Base-by-base conservation (phyloP, 2,888 invertebrate genomes). In the Tenthredo distinguenda region DNA sequence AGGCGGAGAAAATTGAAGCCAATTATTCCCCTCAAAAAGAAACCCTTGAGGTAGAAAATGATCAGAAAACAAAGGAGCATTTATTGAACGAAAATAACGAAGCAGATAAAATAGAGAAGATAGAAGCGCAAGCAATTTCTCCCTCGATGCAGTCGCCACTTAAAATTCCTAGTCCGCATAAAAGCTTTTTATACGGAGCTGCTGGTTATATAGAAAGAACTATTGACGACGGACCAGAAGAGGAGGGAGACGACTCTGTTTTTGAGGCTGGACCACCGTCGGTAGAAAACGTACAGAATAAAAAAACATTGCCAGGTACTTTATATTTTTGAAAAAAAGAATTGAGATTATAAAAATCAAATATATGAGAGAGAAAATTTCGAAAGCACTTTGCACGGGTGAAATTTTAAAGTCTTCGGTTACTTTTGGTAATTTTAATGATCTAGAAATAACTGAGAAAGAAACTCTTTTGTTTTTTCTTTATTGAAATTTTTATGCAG, bases 181-280 rank as follows among this genome's bases (percentile, higher is more conserved):
- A 87, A 31, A 87, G 85, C 26, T 74, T 90, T 86, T 88, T 90
- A 10, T 91, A 87, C 62, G 87, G 90, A 47, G 89, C 89, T 0
- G 89, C 90, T 34, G 92, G 89, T 7, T 92, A 91, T 72, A 93
- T 91, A 58, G 92, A 91, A 86, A 90, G 91, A 86, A 92, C 90
- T 40, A 90, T 92, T 83, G 90, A 89, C 86, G 91, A 92, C 40
- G 91, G 91, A 2, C 91, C 92, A 2, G 92, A 93, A 10, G 93
- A 93, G 15, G 93, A 93, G 40, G 93, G 91, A 15, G 93, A 93
- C 74, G 93, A 93, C 86, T 93, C 92, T 21, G 92, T 93, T 71
- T 93, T 93, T 84, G 93, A 93, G 85, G 88, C 90, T 47, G 83
- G 68, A 43, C 83, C 68, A 1, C 43, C 65, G 26, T 76, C 47